Conservation (phyloP, 2,797 vertebrate species). For the Anguilla marmorata region DNA sequence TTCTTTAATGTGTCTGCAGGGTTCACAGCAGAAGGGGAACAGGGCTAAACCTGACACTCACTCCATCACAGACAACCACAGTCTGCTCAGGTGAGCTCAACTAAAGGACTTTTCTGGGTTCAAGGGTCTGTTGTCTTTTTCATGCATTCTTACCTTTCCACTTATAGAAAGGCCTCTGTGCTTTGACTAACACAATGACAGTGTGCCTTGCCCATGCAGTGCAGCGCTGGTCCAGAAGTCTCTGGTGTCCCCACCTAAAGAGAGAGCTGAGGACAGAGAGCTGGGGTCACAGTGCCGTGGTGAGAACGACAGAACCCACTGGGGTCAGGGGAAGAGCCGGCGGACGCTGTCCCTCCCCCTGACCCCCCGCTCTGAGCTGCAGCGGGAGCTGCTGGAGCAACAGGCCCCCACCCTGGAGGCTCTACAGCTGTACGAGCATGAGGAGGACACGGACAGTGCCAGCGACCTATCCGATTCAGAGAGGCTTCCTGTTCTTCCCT, state of each 20-base stretch:
- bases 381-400: slow-evolving; percentile 22
- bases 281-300: slow-evolving; percentile 42
- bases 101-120: background rate
- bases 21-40: slow-evolving; percentile 24
- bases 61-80: slow-evolving; percentile 43
- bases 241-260: slow-evolving; percentile 46
- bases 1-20: slow-evolving; percentile 18
- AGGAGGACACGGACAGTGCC: slow-evolving; percentile 84
- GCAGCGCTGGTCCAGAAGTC: slow-evolving; percentile 52
- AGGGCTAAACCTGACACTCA: slow-evolving; percentile 53
- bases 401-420: slow-evolving; percentile 56
- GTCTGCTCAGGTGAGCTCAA: slow-evolving; percentile 58
- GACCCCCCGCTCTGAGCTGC: slow-evolving; percentile 63
- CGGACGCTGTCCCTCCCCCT: slow-evolving; percentile 72
- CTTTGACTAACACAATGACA: slow-evolving; percentile 4
- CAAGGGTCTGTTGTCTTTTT: background rate
- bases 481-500: slow-evolving; percentile 64
- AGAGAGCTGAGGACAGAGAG: slow-evolving; percentile 48
- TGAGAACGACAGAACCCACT: slow-evolving; percentile 54
- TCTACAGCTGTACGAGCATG: slow-evolving; percentile 71
- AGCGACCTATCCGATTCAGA: slow-evolving; percentile 89
- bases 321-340: slow-evolving; percentile 65
- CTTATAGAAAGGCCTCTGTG: background rate
- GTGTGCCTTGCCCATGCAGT: slow-evolving; percentile 33
- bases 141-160: background rate